Evolutionary conservation across 2,797 vertebrate genomes (phyloP), one percentile per base, ranked within the genome.

Genomic region (Clarias pachynema): DNA sequence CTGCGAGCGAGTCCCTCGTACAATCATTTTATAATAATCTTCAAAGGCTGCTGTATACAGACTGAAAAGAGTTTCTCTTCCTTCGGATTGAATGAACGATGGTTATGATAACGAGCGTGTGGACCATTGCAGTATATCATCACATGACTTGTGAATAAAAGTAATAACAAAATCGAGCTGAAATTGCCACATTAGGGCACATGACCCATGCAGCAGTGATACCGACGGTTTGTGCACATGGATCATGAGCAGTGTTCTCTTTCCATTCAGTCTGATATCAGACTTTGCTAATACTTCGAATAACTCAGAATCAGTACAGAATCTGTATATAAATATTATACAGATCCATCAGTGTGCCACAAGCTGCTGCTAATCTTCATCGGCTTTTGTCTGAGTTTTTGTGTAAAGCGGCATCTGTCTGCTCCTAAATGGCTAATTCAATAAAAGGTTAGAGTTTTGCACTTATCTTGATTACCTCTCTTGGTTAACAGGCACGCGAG

Each of bases 391-490:
- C 81, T 86, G 66, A 74, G 63, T 62, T 72, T 62, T 65, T 73
- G 84, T 79, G 79, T 85, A 73, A 77, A 73, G 84, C 69, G 84
- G 66, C 85, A 79, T 79, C 81, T 84, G 87, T 87, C 87, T 89
- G 82, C 62, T 87, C 72, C 57, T 70, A 68, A 79, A 82, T 87
- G 86, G 88, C 88, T 89, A 86, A 89, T 91, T 86, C 66, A 44
- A 49, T 77, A 62, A 85, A 85, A 84, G 75, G 31, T 57, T 18
- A 53, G 56, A 74, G 75, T 84, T 70, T 62, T 78, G 85, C 90
- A 88, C 83, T 90, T 87, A 89, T 79, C 78, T 77, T 84, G 84
- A 89, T 86, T 89, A 89, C 84, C 69, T 56, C 74, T 87, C 70
- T 59, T 89, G 56, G 84, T 84, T 89, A 88, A 89, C 89, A 91